These are phyloP conservation scores for Prionchulus punctatus DNA, from an alignment of 2,888 invertebrate species.

Conservation along the genomic window DNA sequence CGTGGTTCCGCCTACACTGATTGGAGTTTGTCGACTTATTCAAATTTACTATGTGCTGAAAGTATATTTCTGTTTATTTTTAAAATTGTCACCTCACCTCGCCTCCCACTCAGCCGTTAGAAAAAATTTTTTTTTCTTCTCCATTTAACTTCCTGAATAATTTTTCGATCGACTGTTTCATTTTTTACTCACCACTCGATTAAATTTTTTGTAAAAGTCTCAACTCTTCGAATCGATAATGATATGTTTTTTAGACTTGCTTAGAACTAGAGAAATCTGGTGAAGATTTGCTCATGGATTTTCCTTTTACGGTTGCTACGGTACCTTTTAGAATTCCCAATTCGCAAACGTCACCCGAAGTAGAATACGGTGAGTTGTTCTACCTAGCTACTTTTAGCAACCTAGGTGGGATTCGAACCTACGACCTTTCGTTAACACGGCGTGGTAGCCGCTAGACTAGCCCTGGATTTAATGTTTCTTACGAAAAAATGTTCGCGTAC, in stretches of 20 bases:
- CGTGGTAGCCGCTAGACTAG: too few relatives aligned
- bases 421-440: background rate
- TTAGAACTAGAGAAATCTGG: conserved; percentile 52
- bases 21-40: conserved; percentile 52
- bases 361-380: conserved; percentile 22
- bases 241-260: conserved; percentile 48
- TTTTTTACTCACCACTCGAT: too few relatives aligned
- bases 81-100: background rate
- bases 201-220: too few relatives aligned
- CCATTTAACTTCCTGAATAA: too few relatives aligned
- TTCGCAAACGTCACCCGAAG: conserved; percentile 24
- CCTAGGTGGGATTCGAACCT: background rate
- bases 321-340: conserved; percentile 44
- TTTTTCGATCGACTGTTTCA: too few relatives aligned
- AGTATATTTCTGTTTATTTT: conserved; percentile 36
- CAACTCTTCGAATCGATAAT: too few relatives aligned
- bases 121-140: background rate
- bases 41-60: conserved; percentile 56
- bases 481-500: too few relatives aligned
- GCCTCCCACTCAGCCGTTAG: background rate
- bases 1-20: conserved; percentile 55
- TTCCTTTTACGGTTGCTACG: conserved; percentile 57
- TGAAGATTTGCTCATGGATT: conserved; percentile 53
- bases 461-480: too few relatives aligned
- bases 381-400: background rate